Evolutionary conservation across 2,113 vertebrate genomes (phyloP).

Genomic region (Pachycephala philippinensis): DNA sequence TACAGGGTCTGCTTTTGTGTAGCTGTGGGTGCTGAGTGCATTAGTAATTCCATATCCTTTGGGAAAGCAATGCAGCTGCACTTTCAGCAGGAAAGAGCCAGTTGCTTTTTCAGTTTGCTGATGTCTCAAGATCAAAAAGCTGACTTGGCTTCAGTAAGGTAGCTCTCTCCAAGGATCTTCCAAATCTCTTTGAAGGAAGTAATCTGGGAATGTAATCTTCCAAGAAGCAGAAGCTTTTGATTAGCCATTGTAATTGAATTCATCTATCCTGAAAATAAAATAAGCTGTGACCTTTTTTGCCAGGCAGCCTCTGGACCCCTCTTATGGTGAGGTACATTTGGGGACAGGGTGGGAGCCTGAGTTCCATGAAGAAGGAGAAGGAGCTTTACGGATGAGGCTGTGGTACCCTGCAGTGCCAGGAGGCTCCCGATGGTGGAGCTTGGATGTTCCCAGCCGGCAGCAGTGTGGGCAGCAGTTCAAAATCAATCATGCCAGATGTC

Average conservation of each 20-base stretch:
- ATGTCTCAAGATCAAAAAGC: not conserved
- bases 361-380: not conserved
- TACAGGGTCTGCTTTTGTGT: not conserved
- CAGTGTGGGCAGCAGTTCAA: fast-evolving
- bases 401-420: not conserved
- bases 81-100: not conserved
- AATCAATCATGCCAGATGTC: not conserved
- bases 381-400: fast-evolving
- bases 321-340: not conserved
- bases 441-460: fast-evolving
- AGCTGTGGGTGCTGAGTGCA: not conserved
- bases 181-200: not conserved
- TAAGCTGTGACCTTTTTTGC: not conserved
- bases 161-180: not conserved
- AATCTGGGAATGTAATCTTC: not conserved
- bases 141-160: not conserved
- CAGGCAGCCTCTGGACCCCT: not conserved
- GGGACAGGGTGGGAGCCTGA: not conserved
- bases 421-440: not conserved
- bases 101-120: not conserved
- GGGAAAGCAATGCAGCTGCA: not conserved
- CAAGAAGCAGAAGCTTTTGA: not conserved
- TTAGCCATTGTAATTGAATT: not conserved
- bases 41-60: not conserved
- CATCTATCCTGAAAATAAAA: not conserved